A percentile compares a stretch with the other conserved stretches of the same genome.
phyloP scores from a whole-genome alignment of 1,140 invertebrate genomes.

The Cydia amplana region DNA sequence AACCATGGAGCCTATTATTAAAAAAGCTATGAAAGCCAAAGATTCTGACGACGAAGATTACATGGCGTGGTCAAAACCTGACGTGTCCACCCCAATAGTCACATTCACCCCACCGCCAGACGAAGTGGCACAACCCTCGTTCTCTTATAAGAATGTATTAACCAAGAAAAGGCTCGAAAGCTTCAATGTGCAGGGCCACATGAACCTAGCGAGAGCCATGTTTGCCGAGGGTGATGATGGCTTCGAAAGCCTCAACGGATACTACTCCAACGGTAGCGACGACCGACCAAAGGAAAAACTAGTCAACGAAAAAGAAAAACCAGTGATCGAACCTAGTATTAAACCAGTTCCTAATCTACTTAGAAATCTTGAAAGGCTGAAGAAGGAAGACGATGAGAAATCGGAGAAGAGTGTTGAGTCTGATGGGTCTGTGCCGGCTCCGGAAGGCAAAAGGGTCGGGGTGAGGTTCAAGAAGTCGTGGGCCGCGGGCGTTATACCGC shows the following conservation, averaged over 20 bases:
- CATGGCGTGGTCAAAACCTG: constrained; percentile 73
- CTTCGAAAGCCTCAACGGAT: constrained; percentile 92
- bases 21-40: constrained; percentile 66
- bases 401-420: constrained; percentile 58
- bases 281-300: constrained; percentile 44
- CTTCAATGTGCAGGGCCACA: constrained; percentile 59
- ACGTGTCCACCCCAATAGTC: constrained; percentile 59
- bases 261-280: constrained; percentile 86
- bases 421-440: constrained; percentile 59
- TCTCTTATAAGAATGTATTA: constrained; percentile 64
- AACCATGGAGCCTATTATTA: constrained; percentile 48
- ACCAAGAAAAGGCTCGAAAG: constrained; percentile 73
- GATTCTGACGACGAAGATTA: constrained; percentile 76
- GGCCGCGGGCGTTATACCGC: constrained; percentile 60
- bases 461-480: constrained; percentile 71
- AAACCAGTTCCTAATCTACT: constrained; percentile 35
- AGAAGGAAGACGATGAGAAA: constrained; percentile 67
- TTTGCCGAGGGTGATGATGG: constrained; percentile 87
- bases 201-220: constrained; percentile 48
- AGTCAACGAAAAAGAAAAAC: constrained; percentile 35
- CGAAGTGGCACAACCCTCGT: constrained; percentile 52
- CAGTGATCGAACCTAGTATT: constrained; percentile 24
- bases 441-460: constrained; percentile 56
- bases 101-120: constrained; percentile 69
- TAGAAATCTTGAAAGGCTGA: constrained; percentile 46